A percentile compares a stretch with the other conserved stretches of the same genome.
Conservation (phyloP, 2,797 vertebrate genomes). For the Coregonus ussuriensis region DNA sequence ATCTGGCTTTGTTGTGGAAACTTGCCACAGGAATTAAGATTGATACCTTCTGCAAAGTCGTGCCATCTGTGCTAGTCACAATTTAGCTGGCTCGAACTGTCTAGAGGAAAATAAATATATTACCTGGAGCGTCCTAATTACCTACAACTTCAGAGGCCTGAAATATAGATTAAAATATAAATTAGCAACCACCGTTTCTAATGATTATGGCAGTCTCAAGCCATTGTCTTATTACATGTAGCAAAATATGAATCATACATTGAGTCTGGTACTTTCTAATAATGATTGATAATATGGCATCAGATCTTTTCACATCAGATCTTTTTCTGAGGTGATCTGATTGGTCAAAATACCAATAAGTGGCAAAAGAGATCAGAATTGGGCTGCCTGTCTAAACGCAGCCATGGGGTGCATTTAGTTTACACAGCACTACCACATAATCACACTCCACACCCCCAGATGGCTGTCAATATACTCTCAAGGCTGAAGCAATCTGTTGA, state of each 20-base stretch:
- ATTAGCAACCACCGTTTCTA: constrained; percentile 36
- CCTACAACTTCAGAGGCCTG: constrained; percentile 32
- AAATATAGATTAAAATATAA: constrained; percentile 39
- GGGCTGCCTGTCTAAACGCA: no score
- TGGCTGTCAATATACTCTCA: no score
- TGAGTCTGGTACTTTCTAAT: no score
- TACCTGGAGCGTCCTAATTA: constrained; percentile 39
- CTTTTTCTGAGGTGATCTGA: no score
- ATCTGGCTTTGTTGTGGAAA: constrained; percentile 62
- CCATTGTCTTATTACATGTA: background rate
- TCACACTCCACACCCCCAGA: no score
- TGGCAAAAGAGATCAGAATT: no score
- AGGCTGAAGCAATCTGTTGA: no score
- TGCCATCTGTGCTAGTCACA: constrained; percentile 58
- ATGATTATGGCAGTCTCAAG: constrained; percentile 34
- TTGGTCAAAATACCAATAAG: no score
- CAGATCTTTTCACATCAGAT: no score
- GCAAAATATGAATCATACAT: background rate
- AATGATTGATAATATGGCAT: no score
- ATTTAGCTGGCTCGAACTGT: constrained; percentile 49
- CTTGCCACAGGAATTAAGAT: constrained; percentile 56
- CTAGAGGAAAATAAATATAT: constrained; percentile 42
- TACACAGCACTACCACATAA: no score
- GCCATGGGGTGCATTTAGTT: no score
- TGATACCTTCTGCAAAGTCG: constrained; percentile 53